phyloP scores from a whole-genome alignment of 2,113 vertebrate species.

The Thunnus maccoyii region DNA sequence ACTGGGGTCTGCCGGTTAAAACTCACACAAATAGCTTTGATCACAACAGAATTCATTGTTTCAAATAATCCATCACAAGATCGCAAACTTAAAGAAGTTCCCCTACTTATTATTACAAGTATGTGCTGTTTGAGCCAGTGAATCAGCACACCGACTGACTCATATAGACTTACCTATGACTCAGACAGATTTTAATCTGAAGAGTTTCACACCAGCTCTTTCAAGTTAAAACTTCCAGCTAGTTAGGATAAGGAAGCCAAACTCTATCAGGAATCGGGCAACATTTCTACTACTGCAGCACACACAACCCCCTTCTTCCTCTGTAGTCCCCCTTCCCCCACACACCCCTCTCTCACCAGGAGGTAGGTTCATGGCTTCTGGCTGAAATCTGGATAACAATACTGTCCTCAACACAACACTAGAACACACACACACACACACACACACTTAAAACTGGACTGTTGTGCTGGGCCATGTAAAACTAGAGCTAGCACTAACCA shows the following conservation, averaged over 20 bases:
- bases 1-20: not conserved
- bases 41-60: not conserved
- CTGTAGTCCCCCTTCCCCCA: slow-evolving; percentile 58
- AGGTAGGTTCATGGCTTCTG: slow-evolving; percentile 74
- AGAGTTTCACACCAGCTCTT: slow-evolving; percentile 48
- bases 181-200: slow-evolving; percentile 68
- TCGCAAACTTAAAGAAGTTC: slow-evolving; percentile 14
- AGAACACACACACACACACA: slow-evolving; percentile 26
- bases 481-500: slow-evolving; percentile 25
- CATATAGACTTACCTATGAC: slow-evolving; percentile 64
- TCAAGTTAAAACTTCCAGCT: slow-evolving; percentile 57
- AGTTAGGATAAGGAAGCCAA: slow-evolving; percentile 53
- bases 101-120: slow-evolving; percentile 10
- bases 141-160: slow-evolving; percentile 47
- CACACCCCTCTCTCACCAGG: slow-evolving; percentile 69
- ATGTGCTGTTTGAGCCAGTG: slow-evolving; percentile 52
- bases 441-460: not conserved
- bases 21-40: not conserved
- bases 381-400: slow-evolving; percentile 75
- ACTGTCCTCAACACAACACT: slow-evolving; percentile 57
- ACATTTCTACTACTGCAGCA: slow-evolving; percentile 59
- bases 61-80: slow-evolving; percentile 9
- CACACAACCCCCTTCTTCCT: slow-evolving; percentile 69
- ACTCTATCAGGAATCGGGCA: slow-evolving; percentile 57
- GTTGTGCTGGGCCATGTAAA: slow-evolving; percentile 3